phyloP scores from a whole-genome alignment of 1,140 invertebrate species.

The Macrobrachium rosenbergii region DNA sequence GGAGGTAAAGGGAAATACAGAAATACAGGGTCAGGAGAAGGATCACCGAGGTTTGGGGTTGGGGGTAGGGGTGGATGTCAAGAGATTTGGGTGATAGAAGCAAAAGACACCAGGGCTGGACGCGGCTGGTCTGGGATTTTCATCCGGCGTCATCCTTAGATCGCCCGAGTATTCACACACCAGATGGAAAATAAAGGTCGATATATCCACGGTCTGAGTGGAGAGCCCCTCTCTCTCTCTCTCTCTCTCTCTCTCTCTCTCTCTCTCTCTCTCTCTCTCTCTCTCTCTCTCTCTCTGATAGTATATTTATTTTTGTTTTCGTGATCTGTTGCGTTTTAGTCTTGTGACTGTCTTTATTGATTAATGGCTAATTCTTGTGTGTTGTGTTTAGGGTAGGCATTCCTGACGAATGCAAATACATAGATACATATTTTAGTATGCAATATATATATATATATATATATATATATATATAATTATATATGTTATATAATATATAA shows the following conservation, averaged over 20 bases:
- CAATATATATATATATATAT: too few species aligned
- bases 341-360: background rate
- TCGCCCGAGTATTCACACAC: background rate
- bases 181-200: background rate
- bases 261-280: conserved; percentile 41
- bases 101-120: background rate
- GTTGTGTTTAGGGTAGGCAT: background rate
- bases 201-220: background rate
- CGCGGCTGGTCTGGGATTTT: too few species aligned
- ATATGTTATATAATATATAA: too few species aligned
- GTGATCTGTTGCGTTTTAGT: background rate
- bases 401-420: too few species aligned
- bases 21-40: too few species aligned
- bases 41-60: background rate
- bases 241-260: conserved; percentile 41
- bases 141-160: too few species aligned
- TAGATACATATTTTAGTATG: too few species aligned
- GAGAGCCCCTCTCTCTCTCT: background rate
- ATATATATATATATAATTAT: too few species aligned
- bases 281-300: background rate
- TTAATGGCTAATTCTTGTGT: background rate
- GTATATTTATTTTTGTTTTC: background rate
- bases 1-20: too few species aligned
- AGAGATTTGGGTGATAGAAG: background rate
- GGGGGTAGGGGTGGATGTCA: background rate